These are phyloP conservation scores for Gobio gobio DNA, from an alignment of 2,113 vertebrate genomes.

Conservation along the genomic window DNA sequence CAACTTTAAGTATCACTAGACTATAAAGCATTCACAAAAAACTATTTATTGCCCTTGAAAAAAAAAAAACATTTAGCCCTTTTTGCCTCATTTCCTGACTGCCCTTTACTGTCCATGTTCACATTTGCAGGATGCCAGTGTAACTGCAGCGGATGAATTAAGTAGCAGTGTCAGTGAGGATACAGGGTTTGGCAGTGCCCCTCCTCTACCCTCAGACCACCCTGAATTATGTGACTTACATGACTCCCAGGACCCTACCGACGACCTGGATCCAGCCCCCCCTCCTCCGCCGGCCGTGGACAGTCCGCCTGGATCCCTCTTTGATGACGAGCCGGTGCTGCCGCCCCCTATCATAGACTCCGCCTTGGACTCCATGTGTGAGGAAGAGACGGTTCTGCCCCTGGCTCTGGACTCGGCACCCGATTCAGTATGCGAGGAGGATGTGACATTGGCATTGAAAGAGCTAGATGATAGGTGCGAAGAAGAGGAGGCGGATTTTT, in stretches of 20 bases:
- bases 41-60: background rate
- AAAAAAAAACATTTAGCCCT: background rate
- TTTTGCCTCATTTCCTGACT: conserved; percentile 44
- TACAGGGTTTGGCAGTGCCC: conserved; percentile 83
- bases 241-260: conserved; percentile 76
- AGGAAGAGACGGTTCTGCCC: conserved; percentile 84
- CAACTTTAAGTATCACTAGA: background rate
- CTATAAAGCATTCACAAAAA: background rate
- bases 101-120: conserved; percentile 40
- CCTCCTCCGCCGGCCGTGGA: conserved; percentile 78
- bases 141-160: conserved; percentile 87
- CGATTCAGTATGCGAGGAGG: conserved; percentile 91
- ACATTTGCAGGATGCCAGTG: conserved; percentile 78
- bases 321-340: conserved; percentile 82
- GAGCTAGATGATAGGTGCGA: conserved; percentile 96
- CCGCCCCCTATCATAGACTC: conserved; percentile 75
- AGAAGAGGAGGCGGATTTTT: conserved; percentile 94
- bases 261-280: conserved; percentile 77
- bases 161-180: conserved; percentile 90
- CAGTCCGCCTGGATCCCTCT: conserved; percentile 86
- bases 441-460: conserved; percentile 93
- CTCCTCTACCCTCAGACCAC: conserved; percentile 81
- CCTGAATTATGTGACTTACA: conserved; percentile 82
- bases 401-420: conserved; percentile 81
- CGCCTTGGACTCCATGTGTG: conserved; percentile 81